These are phyloP conservation scores for Caloenas nicobarica DNA, from an alignment of 2,113 vertebrate genomes.

Conservation along the genomic window DNA sequence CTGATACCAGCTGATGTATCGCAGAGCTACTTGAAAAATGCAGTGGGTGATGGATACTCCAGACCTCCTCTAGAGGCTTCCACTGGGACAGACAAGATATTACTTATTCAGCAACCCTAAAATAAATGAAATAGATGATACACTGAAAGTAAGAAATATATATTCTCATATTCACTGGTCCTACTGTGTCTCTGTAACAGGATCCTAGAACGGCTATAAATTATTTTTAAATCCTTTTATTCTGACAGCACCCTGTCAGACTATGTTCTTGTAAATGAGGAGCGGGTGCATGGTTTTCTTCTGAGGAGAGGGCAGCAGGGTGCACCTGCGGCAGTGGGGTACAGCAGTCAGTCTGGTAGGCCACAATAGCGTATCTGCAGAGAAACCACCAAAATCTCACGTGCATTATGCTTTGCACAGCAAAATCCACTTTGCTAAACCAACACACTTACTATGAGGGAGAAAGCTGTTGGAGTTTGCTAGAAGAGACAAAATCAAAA, in stretches of 20 bases:
- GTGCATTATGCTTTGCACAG: not conserved
- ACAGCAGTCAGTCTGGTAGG: accelerated
- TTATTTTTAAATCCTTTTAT: not conserved
- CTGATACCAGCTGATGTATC: not conserved
- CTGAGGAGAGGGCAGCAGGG: not conserved
- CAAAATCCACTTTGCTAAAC: not conserved
- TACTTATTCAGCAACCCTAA: not conserved
- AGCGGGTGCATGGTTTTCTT: not conserved
- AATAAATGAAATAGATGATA: not conserved
- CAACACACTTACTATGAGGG: not conserved
- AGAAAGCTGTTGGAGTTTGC: not conserved
- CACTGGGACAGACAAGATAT: not conserved
- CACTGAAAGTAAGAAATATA: not conserved
- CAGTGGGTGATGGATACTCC: not conserved
- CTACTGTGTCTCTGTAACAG: not conserved
- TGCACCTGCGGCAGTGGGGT: not conserved
- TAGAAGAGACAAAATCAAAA: not conserved
- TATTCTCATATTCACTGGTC: not conserved
- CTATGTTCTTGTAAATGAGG: not conserved
- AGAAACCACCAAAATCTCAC: not conserved
- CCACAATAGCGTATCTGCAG: accelerated
- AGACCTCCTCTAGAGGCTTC: not conserved
- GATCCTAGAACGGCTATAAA: not conserved
- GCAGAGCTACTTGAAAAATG: not conserved
- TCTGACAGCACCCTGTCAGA: not conserved